phyloP scores from a whole-genome alignment of 2,113 vertebrate species.

The Chloropsis cyanopogon region DNA sequence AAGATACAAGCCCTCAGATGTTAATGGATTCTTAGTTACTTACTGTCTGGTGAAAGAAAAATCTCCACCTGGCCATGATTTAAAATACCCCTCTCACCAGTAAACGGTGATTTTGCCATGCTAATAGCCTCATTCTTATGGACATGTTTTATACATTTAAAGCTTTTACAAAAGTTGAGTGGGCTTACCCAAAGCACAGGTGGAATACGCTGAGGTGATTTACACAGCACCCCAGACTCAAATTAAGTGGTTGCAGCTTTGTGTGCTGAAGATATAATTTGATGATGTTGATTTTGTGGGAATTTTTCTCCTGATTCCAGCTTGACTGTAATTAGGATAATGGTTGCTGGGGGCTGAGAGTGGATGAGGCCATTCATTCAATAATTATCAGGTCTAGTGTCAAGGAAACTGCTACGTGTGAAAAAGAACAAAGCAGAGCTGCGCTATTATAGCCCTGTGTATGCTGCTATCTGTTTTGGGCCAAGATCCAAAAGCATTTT shows the following conservation, averaged over 20 bases:
- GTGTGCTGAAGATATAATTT: background rate
- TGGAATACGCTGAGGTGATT: background rate
- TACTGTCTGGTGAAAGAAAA: background rate
- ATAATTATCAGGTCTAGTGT: conserved; percentile 32
- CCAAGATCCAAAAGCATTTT: conserved; percentile 15
- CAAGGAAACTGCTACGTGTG: background rate
- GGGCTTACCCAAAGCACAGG: background rate
- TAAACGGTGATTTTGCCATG: background rate
- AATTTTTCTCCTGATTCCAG: background rate
- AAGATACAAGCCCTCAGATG: background rate
- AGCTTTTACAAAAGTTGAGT: background rate
- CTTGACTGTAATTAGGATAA: conserved; percentile 25
- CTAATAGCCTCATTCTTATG: background rate
- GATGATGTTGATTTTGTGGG: background rate
- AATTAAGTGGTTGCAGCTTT: background rate
- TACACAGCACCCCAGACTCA: background rate
- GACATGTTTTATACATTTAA: background rate
- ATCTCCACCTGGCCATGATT: background rate
- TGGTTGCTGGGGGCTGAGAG: background rate
- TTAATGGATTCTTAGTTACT: background rate
- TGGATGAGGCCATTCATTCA: background rate
- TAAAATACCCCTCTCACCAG: background rate
- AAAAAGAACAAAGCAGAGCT: background rate
- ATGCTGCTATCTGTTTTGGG: background rate
- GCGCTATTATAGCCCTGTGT: background rate